A percentile compares a stretch with the other conserved stretches of the same genome.
These are phyloP conservation scores for Leucania comma DNA, from an alignment of 2,888 invertebrate species.

Conservation along the genomic window DNA sequence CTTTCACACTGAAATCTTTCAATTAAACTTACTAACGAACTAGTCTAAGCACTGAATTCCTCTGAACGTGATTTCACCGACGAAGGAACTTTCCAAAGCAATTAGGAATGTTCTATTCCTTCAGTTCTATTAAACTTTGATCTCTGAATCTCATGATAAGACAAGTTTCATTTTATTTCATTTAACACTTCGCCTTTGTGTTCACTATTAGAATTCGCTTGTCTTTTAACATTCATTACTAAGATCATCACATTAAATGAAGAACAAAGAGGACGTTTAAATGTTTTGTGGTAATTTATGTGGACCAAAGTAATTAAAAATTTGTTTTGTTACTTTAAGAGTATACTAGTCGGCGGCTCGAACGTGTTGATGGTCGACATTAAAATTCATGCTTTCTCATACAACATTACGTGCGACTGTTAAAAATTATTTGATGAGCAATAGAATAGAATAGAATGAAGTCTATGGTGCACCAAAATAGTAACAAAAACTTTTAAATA, in stretches of 20 bases:
- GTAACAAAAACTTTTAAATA: too few relatives aligned
- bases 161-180: slow-evolving; percentile 63
- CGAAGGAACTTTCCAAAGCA: slow-evolving; percentile 64
- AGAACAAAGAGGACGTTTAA: slow-evolving; percentile 4
- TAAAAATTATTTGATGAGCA: too few relatives aligned
- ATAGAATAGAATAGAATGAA: too few relatives aligned
- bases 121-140: slow-evolving; percentile 63
- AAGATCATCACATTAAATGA: slow-evolving; percentile 6
- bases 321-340: too few relatives aligned
- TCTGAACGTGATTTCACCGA: slow-evolving; percentile 57
- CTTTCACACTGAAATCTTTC: slow-evolving; percentile 52
- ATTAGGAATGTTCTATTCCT: slow-evolving; percentile 68
- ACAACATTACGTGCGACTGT: too few relatives aligned
- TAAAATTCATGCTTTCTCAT: too few relatives aligned
- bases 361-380: too few relatives aligned
- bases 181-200: slow-evolving; percentile 51
- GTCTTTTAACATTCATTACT: background rate
- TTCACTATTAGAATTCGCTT: slow-evolving; percentile 50
- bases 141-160: slow-evolving; percentile 60
- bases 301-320: slow-evolving; percentile 6
- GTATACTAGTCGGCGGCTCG: too few relatives aligned
- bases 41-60: slow-evolving; percentile 56
- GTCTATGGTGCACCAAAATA: too few relatives aligned
- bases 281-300: slow-evolving; percentile 17
- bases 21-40: slow-evolving; percentile 65